Percentiles rank a stretch among this genome's conserved stretches.
phyloP scores from a whole-genome alignment of 2,888 invertebrate genomes.

The Synanthedon tipuliformis region DNA sequence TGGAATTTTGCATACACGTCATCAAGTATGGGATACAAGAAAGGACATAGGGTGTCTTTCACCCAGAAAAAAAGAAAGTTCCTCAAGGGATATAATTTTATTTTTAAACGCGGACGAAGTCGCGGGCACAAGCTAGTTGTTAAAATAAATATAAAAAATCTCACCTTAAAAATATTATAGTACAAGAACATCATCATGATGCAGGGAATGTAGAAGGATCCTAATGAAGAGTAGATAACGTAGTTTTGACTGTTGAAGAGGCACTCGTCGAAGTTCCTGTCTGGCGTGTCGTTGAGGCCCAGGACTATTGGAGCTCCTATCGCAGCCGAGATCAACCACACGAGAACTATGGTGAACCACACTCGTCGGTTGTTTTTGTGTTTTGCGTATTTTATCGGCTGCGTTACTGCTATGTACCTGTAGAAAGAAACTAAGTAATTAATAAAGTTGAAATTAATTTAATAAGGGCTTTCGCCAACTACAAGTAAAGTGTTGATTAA shows the following conservation, averaged over 20 bases:
- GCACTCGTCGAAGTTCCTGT: conserved; percentile 86
- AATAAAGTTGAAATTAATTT: too few relatives aligned
- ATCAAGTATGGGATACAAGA: too few relatives aligned
- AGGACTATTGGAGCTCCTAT: conserved; percentile 97
- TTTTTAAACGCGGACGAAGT: too few relatives aligned
- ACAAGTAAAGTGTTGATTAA: too few relatives aligned
- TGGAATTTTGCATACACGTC: too few relatives aligned
- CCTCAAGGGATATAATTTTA: too few relatives aligned
- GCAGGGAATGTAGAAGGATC: conserved; percentile 98
- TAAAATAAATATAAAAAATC: conserved; percentile 15
- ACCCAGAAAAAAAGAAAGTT: too few relatives aligned
- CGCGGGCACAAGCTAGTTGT: not conserved
- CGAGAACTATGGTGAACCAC: conserved; percentile 92
- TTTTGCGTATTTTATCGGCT: conserved; percentile 98
- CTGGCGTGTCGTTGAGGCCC: conserved; percentile 93
- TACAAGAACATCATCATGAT: conserved; percentile 98
- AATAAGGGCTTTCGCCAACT: too few relatives aligned
- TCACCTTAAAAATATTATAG: conserved; percentile 96
- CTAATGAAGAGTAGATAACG: conserved; percentile 96
- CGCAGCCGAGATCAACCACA: conserved; percentile 92
- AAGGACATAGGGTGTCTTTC: too few relatives aligned
- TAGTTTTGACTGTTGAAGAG: conserved; percentile 98
- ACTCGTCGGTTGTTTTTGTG: conserved; percentile 96
- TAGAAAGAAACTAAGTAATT: too few relatives aligned
- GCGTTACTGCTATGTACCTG: conserved; percentile 99